Conservation (phyloP, 2,113 vertebrate species). For the Erythrocebus patas region DNA sequence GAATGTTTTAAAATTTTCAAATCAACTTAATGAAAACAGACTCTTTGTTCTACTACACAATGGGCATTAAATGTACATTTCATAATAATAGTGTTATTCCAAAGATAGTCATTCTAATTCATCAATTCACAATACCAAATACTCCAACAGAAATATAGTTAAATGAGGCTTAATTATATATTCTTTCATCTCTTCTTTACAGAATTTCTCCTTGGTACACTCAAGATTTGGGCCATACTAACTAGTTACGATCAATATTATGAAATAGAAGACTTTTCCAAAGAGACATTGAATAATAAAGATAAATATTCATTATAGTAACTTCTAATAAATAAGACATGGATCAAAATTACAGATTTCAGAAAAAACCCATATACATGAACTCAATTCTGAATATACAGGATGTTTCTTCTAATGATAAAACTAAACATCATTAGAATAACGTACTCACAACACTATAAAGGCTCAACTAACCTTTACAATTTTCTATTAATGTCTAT, state of each 20-base stretch:
- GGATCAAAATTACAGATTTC: not conserved
- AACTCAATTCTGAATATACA: not conserved
- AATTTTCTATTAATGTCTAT: not conserved
- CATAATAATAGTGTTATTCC: not conserved
- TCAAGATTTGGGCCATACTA: not conserved
- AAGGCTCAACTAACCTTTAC: not conserved
- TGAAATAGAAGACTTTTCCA: conserved; percentile 28
- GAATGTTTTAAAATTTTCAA: conserved; percentile 35
- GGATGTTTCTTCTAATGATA: not conserved
- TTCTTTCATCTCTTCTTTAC: conserved; percentile 35
- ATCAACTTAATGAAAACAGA: not conserved
- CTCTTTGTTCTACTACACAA: not conserved
- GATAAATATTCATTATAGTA: conserved; percentile 16
- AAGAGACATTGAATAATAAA: conserved; percentile 18
- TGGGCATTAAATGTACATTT: not conserved
- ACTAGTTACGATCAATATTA: not conserved
- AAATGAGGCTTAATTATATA: not conserved
- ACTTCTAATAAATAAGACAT: conserved; percentile 25
- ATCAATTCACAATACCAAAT: conserved; percentile 48
- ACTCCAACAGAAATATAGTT: conserved; percentile 33
- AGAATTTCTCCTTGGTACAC: not conserved
- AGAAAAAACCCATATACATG: not conserved
- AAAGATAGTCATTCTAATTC: conserved; percentile 37
- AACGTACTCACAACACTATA: not conserved
- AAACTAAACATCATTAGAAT: not conserved